A percentile compares a stretch with the other conserved stretches of the same genome.
phyloP scores from a whole-genome alignment of 1,140 invertebrate genomes.

The Macrotrachela quadricornifera region DNA sequence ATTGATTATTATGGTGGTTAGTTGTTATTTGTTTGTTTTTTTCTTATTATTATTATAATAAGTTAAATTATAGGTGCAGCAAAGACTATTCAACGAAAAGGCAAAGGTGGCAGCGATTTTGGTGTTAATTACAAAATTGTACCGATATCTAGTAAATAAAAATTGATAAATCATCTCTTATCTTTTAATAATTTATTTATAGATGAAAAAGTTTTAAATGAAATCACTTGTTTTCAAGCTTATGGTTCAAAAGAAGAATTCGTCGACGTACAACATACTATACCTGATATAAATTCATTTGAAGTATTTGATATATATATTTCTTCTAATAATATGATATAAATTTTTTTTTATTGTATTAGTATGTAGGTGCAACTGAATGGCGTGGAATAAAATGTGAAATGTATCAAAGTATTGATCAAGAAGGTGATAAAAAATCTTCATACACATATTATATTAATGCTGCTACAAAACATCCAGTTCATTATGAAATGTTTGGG shows the following conservation, averaged over 20 bases:
- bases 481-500: constrained; percentile 73
- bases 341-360: constrained; percentile 6
- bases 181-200: no score
- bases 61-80: constrained; percentile 12
- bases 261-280: constrained; percentile 48
- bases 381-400: constrained; percentile 30
- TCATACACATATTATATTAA: constrained; percentile 47
- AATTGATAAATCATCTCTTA: no score
- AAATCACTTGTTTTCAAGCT: constrained; percentile 56
- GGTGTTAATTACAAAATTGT: constrained; percentile 61
- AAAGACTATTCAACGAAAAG: not conserved
- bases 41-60: no score
- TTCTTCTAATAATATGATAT: not conserved
- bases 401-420: constrained; percentile 48
- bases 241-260: constrained; percentile 45
- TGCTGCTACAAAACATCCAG: constrained; percentile 32
- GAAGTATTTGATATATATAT: constrained; percentile 34
- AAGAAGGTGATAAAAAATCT: constrained; percentile 52
- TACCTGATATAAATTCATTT: constrained; percentile 47
- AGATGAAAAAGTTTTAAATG: constrained; percentile 35
- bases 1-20: constrained; percentile 76
- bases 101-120: constrained; percentile 31
- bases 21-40: no score
- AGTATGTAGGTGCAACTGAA: constrained; percentile 9
- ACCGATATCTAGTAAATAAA: constrained; percentile 41